These are phyloP conservation scores for Malurus elegans DNA, from an alignment of 2,113 vertebrate genomes.

Conservation along the genomic window DNA sequence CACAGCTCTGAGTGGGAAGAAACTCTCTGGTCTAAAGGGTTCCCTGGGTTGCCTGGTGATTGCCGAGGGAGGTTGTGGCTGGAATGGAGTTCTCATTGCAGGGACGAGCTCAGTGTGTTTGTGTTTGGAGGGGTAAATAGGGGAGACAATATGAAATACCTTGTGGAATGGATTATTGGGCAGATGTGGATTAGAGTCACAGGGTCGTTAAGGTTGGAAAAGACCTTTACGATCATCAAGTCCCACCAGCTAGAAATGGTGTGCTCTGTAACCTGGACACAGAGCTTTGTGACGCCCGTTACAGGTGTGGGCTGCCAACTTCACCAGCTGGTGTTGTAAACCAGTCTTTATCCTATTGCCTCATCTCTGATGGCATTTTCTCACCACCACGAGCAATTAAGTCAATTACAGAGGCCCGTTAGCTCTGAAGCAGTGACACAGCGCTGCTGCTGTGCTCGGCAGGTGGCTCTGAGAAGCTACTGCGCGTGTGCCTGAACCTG, in stretches of 20 bases:
- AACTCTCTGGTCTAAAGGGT: neutral
- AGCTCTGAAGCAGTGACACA: neutral
- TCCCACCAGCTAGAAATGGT: neutral
- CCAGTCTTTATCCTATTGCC: neutral
- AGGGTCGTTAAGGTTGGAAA: neutral
- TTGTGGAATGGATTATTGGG: neutral
- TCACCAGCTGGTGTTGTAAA: neutral
- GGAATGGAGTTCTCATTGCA: neutral
- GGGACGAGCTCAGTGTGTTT: neutral
- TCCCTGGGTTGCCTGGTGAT: neutral
- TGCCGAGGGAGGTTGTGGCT: neutral
- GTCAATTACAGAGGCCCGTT: neutral
- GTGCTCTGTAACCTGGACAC: accelerated
- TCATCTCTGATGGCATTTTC: neutral
- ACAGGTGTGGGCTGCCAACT: neutral
- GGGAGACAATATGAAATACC: neutral
- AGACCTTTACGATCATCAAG: neutral
- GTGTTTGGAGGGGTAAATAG: neutral
- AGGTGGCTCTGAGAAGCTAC: conserved; percentile 97
- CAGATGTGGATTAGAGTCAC: neutral
- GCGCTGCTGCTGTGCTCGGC: neutral
- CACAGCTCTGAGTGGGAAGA: neutral
- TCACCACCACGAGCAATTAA: neutral
- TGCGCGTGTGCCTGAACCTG: conserved; percentile 95
- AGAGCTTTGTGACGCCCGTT: neutral